These are phyloP conservation scores for Xiphorhynchus erythropygius DNA, from an alignment of 2,797 vertebrate species.

Conservation along the genomic window DNA sequence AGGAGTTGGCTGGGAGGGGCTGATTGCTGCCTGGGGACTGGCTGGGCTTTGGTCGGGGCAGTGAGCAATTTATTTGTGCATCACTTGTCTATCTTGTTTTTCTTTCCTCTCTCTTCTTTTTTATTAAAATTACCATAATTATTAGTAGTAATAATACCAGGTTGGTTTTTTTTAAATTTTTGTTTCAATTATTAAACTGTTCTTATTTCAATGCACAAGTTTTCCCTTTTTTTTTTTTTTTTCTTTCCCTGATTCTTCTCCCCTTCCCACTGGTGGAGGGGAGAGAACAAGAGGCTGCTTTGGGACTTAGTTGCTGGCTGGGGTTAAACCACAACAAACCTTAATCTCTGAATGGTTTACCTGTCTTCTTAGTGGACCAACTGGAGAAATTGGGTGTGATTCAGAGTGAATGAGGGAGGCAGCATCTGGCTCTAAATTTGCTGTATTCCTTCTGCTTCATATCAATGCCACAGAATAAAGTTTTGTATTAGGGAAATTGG, in stretches of 20 bases:
- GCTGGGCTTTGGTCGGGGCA: neutral
- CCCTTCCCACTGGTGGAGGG: neutral
- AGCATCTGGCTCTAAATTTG: neutral
- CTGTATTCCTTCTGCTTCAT: neutral
- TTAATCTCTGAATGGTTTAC: neutral
- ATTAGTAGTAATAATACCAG: neutral
- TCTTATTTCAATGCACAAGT: neutral
- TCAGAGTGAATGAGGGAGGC: neutral
- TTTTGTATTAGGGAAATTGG: conserved; percentile 19
- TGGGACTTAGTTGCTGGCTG: neutral
- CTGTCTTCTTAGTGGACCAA: neutral
- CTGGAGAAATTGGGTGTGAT: neutral
- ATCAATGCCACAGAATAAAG: conserved; percentile 21
- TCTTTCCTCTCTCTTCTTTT: neutral
- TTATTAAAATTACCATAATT: neutral
- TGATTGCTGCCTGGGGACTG: neutral
- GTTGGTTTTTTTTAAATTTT: rapidly evolving
- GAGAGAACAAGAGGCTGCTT: neutral
- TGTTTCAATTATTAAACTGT: neutral
- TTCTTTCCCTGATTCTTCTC: neutral
- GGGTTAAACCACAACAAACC: neutral
- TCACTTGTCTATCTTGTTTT: neutral
- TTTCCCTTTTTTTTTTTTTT: neutral
- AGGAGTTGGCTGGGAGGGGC: neutral
- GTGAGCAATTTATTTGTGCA: neutral